phyloP scores from a whole-genome alignment of 2,113 vertebrate genomes.

The Chlamydotis undulata region DNA sequence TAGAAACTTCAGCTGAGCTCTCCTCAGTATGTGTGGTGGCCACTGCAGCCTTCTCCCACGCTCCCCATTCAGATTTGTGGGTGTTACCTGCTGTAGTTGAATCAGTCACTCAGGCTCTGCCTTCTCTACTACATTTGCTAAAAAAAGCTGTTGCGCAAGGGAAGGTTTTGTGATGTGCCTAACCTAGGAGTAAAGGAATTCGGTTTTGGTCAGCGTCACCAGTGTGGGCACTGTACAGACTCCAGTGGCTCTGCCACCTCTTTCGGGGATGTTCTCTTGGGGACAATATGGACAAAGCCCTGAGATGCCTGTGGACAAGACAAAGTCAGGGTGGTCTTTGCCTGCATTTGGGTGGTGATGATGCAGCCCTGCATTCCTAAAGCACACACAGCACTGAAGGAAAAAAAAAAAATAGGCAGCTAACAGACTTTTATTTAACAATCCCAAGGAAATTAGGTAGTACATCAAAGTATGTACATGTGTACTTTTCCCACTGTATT shows the following conservation, averaged over 20 bases:
- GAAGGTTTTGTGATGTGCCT: background rate
- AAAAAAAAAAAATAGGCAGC: background rate
- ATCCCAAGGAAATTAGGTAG: background rate
- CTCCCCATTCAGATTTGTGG: background rate
- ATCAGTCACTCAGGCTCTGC: background rate
- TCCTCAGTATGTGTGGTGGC: background rate
- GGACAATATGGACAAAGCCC: background rate
- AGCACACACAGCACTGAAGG: background rate
- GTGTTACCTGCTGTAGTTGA: background rate
- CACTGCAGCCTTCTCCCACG: background rate
- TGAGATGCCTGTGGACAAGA: background rate
- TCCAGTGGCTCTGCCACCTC: background rate
- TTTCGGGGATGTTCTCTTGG: background rate
- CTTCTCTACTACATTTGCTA: background rate
- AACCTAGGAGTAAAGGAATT: background rate
- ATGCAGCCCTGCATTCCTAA: background rate
- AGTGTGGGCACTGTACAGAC: fast-evolving
- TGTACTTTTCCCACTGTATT: background rate
- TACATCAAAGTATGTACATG: background rate
- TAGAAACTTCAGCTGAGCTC: background rate
- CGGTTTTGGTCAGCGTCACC: background rate
- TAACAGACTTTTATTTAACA: background rate
- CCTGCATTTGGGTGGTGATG: background rate
- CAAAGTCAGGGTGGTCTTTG: background rate
- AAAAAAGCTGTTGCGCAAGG: background rate